Percentiles rank a stretch among this genome's conserved stretches.
These are phyloP conservation scores for Chromoteleia sp. DNA, from an alignment of 2,888 invertebrate species.

Conservation along the genomic window DNA sequence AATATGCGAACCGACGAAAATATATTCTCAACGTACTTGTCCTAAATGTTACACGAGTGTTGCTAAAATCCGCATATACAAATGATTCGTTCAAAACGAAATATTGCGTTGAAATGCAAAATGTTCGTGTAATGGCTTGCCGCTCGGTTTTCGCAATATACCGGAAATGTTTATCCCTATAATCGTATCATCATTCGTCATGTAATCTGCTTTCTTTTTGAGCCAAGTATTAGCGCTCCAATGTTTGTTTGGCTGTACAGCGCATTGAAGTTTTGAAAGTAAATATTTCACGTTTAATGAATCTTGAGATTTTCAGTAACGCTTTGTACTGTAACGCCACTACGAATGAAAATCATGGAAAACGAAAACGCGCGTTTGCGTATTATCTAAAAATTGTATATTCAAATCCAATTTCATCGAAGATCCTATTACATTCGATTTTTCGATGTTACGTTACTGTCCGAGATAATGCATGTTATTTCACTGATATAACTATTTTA, in stretches of 20 bases:
- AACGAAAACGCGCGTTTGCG: not conserved
- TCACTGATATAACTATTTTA: constrained; percentile 44
- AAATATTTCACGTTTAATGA: constrained; percentile 12
- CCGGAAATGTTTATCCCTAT: constrained; percentile 51
- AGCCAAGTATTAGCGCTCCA: constrained; percentile 35
- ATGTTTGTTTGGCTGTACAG: constrained; percentile 24
- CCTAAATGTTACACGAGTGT: constrained; percentile 61
- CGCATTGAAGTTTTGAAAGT: not conserved
- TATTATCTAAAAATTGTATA: constrained; percentile 19
- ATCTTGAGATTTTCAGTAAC: constrained; percentile 46
- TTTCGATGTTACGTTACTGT: constrained; percentile 15
- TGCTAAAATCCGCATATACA: constrained; percentile 48
- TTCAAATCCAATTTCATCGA: constrained; percentile 3
- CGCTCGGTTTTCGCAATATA: constrained; percentile 39
- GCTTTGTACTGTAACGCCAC: not conserved
- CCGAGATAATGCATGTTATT: constrained; percentile 36
- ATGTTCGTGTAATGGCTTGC: constrained; percentile 33
- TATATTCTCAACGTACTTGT: constrained; percentile 56
- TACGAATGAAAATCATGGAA: not conserved
- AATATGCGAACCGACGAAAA: constrained; percentile 32
- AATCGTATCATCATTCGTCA: constrained; percentile 62
- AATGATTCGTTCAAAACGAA: constrained; percentile 50
- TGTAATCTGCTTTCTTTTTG: constrained; percentile 61
- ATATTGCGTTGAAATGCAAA: constrained; percentile 56
- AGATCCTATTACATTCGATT: constrained; percentile 27